phyloP scores from a whole-genome alignment of 1,140 invertebrate genomes.

The Drosophila willistoni region DNA sequence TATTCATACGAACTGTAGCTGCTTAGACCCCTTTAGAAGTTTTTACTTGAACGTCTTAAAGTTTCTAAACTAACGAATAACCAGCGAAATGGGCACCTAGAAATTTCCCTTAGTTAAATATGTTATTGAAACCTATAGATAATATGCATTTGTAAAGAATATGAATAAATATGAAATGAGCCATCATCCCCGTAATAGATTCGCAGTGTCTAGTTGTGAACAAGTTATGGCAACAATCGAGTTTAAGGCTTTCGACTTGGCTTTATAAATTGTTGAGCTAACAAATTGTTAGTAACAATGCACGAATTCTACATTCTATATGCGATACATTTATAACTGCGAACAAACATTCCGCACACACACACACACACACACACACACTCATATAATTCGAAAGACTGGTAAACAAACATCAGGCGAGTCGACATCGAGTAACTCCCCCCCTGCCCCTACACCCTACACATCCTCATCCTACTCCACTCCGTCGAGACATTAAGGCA shows the following conservation, averaged over 20 bases:
- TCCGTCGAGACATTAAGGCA: slow-evolving; percentile 59
- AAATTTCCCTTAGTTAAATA: too few relatives aligned
- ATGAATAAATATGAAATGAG: not conserved
- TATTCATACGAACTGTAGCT: too few relatives aligned
- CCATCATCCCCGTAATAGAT: too few relatives aligned
- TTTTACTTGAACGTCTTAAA: too few relatives aligned
- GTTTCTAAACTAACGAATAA: too few relatives aligned
- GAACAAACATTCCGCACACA: slow-evolving; percentile 11
- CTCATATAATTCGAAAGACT: slow-evolving; percentile 9
- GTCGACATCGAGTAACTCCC: slow-evolving; percentile 46
- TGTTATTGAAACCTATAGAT: too few relatives aligned
- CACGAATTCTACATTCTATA: slow-evolving; percentile 68
- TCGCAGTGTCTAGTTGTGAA: slow-evolving; percentile 21
- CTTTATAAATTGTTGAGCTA: slow-evolving; percentile 53
- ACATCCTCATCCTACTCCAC: not conserved
- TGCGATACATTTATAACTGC: slow-evolving; percentile 14
- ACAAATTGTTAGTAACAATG: slow-evolving; percentile 72
- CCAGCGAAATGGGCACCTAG: too few relatives aligned
- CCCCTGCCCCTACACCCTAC: not conserved
- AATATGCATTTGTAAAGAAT: not conserved
- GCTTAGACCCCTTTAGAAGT: too few relatives aligned
- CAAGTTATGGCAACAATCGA: slow-evolving; percentile 34
- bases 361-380: slow-evolving; percentile 12
- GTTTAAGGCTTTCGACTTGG: not conserved
- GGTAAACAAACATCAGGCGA: slow-evolving; percentile 59